Evolutionary conservation across 2,113 vertebrate genomes (phyloP).

Genomic region (Bothrops jararaca): DNA sequence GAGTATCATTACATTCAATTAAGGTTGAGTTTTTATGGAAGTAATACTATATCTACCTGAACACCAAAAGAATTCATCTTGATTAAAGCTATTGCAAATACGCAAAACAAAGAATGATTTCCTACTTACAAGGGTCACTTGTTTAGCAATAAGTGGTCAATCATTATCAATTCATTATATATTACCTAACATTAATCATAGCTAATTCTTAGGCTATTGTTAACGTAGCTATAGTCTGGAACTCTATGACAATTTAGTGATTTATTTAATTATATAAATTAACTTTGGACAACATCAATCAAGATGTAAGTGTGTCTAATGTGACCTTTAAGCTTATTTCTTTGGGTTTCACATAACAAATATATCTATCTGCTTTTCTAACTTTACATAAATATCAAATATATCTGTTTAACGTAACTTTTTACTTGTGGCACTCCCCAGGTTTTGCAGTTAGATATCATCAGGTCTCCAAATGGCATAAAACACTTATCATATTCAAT

Average conservation of each 20-base stretch:
- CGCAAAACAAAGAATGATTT: slow-evolving; percentile 56
- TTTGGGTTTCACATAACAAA: not conserved
- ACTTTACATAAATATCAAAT: not conserved
- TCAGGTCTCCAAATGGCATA: not conserved
- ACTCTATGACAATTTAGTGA: slow-evolving; percentile 56
- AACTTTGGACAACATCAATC: slow-evolving; percentile 58
- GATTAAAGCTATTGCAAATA: slow-evolving; percentile 62
- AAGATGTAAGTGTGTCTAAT: slow-evolving; percentile 36
- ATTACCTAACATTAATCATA: slow-evolving; percentile 57
- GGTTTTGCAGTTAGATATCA: not conserved
- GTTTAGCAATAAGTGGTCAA: slow-evolving; percentile 55
- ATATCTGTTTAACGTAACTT: not conserved
- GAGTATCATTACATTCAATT: slow-evolving; percentile 48
- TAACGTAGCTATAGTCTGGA: slow-evolving; percentile 55
- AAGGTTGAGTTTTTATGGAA: slow-evolving; percentile 49
- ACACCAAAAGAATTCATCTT: slow-evolving; percentile 60
- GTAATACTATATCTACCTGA: slow-evolving; percentile 50
- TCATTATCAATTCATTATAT: slow-evolving; percentile 63
- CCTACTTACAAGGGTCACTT: slow-evolving; percentile 62
- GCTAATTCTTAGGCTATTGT: slow-evolving; percentile 58
- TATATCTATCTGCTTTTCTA: not conserved
- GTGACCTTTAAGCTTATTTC: slow-evolving; percentile 8
- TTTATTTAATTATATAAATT: slow-evolving; percentile 65
- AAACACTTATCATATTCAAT: not conserved
- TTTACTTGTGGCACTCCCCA: not conserved